Base-by-base conservation (phyloP, 2,113 vertebrate genomes). In the Neolamprologus kungweensis region DNA sequence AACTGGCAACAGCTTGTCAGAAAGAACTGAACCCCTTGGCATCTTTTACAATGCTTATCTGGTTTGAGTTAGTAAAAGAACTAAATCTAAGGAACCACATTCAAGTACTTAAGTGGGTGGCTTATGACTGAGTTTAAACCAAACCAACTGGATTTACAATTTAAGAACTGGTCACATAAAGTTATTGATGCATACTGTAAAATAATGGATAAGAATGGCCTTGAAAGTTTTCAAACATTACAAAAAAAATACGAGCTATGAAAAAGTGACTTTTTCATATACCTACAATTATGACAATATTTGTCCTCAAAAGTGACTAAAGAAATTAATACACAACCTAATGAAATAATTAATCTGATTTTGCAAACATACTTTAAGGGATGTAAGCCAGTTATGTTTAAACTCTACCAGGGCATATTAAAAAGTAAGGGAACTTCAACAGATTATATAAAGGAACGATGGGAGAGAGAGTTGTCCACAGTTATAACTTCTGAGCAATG, bases 301-400 rank as follows among this genome's bases (percentile, higher is more conserved):
- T 26, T 12, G 6, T 54, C 53, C n/a, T 54, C 53, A 54, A 54
- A 54, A 54, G 11, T 54, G 53, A 54, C n/a, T 55, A 55, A 55
- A 13, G 21, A 55, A 55, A 55, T 55, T 55, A 55, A 55, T 55
- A 55, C 21, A 55, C 53, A 23, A 23, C 2, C 53, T 0, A 2
- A 55, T 13, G 53, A 23, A 13, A 55, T 54, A 54, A 54, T 55
- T 3, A 13, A 55, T 55, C 53, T 55, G 11, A 13, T 55, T 13
- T 55, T 0, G 0, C 11, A 55, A 23, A 55, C 11, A 55, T 55
- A 55, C 11, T 23, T 3, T 23, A 55, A 13, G 21, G 53, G n/a
- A 2, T 54, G 6, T 12, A 55, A 55, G 53, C 0, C 21, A 55
- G 1, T 55, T 4, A 7, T 55, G 0, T 13, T 0, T 55, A 23